Base-by-base conservation (phyloP, 2,888 invertebrate genomes). In the Drosophila bunnanda region DNA sequence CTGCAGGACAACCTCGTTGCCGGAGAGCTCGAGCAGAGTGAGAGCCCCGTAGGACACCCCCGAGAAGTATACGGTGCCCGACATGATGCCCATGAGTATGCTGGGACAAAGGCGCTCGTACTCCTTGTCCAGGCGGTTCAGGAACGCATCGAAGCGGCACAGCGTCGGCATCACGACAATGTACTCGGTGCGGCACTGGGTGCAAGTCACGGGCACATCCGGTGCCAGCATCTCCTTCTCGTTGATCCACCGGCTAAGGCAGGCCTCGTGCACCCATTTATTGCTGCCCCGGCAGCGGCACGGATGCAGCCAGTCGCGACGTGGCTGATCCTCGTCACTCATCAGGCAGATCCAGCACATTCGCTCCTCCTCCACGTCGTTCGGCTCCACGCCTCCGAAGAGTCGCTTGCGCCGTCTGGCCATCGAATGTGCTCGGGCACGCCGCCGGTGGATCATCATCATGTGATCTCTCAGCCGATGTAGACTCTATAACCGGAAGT, bases 341-440 rank as follows among this genome's bases (percentile, higher is more conserved):
- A 58, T 57, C 17, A 83, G 25, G 34, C 85, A 85, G 13, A 89
- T 89, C 85, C 89, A 89, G 48, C 85, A 85, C 57, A 73, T 67
- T 0, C 87, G 75, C 9, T 65, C 71, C 1, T 66, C 77, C 17
- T 8, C 30, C 10, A 17, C 28, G 13, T 12, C 10, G 7, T 5
- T 20, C 7, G 39, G 39, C 6, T 65, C 64, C n/a, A 38, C 39
- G 3, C 66, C 71, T 39, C 66, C 62, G 1, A 22, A 12, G 15
- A 43, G 4, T 9, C 81, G 73, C 20, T 64, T 41, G 17, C 32
- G 32, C 12, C 8, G 59, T 8, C 12, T 20, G 3, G 17, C 13
- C 3, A 41, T 4, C 12, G 20, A 41, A 13, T 36, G 44, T 43
- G 41, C n/a, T n/a, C 2, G 13, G 8, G 9, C n/a, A 25, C 6